A percentile compares a stretch with the other conserved stretches of the same genome.
Conservation (phyloP, 2,113 vertebrate species). For the Tachysurus vachellii region DNA sequence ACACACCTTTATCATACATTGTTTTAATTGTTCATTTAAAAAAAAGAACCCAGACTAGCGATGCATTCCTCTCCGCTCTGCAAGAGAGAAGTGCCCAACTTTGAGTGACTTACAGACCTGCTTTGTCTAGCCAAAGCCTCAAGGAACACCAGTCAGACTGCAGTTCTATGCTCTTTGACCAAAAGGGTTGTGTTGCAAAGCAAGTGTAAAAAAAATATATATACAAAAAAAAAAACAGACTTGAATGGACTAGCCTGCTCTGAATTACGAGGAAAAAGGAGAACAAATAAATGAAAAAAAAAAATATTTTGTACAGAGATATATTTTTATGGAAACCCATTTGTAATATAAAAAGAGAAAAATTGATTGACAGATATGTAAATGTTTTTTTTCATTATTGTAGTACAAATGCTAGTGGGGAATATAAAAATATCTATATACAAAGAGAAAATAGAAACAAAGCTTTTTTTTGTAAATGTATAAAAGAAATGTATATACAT, state of each 20-base stretch:
- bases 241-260: slow-evolving; percentile 55
- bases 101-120: slow-evolving; percentile 48
- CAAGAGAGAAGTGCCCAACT: slow-evolving; percentile 42
- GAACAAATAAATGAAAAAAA: slow-evolving; percentile 68
- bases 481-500: slow-evolving; percentile 93
- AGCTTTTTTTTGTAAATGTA: slow-evolving; percentile 86
- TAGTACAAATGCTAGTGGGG: slow-evolving; percentile 90
- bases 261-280: slow-evolving; percentile 54
- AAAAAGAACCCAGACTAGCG: slow-evolving; percentile 1
- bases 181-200: slow-evolving; percentile 49
- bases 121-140: slow-evolving; percentile 48
- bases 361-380: slow-evolving; percentile 85
- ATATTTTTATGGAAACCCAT: slow-evolving; percentile 99
- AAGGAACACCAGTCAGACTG: slow-evolving; percentile 45
- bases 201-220: slow-evolving; percentile 37
- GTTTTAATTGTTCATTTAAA: slow-evolving; percentile 6
- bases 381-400: slow-evolving; percentile 95
- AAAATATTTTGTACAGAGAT: slow-evolving; percentile 97
- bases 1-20: slow-evolving; percentile 19
- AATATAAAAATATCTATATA: slow-evolving; percentile 76
- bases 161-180: slow-evolving; percentile 52
- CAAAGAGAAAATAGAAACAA: slow-evolving; percentile 76
- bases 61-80: slow-evolving; percentile 42
- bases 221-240: slow-evolving; percentile 30
- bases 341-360: slow-evolving; percentile 93